Conservation (phyloP, 2,888 invertebrate species). For the Pseudococcus longispinus region DNA sequence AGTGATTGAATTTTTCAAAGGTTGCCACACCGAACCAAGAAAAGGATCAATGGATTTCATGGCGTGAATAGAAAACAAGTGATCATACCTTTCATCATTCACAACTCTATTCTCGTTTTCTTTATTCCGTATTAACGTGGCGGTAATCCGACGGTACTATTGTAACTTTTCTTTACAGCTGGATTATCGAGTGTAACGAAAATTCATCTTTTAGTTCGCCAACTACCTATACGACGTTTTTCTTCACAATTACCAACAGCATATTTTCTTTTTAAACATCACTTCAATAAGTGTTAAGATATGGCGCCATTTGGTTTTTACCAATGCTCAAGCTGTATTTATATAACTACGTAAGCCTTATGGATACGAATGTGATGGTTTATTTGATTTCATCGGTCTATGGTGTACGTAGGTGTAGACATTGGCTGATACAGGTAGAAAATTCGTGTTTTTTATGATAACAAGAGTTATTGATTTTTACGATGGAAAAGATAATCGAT, state of each 20-base stretch:
- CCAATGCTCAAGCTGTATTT: not conserved
- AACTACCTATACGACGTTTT: not conserved
- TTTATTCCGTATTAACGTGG: constrained; percentile 9
- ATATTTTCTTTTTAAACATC: constrained; percentile 7
- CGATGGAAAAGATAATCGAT: no score
- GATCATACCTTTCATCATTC: constrained; percentile 24
- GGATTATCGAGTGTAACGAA: constrained; percentile 19
- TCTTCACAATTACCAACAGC: not conserved
- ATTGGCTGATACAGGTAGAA: no score
- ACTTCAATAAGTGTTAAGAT: not conserved
- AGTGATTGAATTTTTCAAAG: constrained; percentile 24
- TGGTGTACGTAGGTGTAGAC: no score
- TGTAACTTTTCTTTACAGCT: constrained; percentile 23
- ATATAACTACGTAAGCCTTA: not conserved
- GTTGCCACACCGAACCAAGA: not conserved
- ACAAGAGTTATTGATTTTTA: no score
- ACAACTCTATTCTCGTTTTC: constrained; percentile 14
- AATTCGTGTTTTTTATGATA: no score
- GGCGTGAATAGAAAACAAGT: constrained; percentile 28
- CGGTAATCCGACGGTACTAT: not conserved
- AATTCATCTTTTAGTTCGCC: constrained; percentile 13
- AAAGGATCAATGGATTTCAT: constrained; percentile 24
- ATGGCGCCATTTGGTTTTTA: not conserved
- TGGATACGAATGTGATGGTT: not conserved
- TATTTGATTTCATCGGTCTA: no score